Conservation (phyloP, 2,888 invertebrate genomes). For the Eupithecia subumbrata region DNA sequence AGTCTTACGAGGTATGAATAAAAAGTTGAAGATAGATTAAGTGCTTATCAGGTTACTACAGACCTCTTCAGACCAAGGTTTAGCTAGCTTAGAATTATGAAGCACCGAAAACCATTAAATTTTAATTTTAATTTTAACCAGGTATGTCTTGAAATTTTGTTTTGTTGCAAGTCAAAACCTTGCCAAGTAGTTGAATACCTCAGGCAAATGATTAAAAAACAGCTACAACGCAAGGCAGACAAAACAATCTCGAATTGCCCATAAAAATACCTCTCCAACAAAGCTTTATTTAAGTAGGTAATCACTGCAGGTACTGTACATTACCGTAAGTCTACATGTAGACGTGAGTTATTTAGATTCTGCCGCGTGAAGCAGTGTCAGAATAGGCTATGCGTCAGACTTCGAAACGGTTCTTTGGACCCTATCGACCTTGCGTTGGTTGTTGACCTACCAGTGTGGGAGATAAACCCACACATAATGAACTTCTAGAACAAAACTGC, state of each 20-base stretch:
- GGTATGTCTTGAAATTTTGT: not conserved
- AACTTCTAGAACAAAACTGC: not conserved
- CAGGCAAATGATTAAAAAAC: not conserved
- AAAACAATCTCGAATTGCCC: conserved; percentile 10
- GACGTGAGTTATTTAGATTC: not conserved
- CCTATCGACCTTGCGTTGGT: conserved; percentile 70
- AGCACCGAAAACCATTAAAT: not conserved
- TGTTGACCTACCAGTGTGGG: conserved; percentile 63
- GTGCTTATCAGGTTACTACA: not conserved
- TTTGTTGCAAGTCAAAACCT: not conserved
- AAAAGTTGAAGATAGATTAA: not conserved
- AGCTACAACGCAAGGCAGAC: not conserved
- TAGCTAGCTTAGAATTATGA: too few relatives aligned
- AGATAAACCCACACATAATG: conserved; percentile 3
- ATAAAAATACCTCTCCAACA: not conserved
- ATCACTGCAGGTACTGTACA: not conserved
- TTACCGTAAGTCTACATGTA: not conserved
- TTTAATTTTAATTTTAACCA: too few relatives aligned
- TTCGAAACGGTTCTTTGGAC: conserved; percentile 65
- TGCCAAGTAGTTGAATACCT: not conserved
- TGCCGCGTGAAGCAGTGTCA: conserved; percentile 23
- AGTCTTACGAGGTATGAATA: not conserved
- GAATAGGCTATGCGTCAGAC: conserved; percentile 62
- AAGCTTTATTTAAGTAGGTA: not conserved
- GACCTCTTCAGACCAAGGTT: not conserved